phyloP scores from a whole-genome alignment of 2,888 invertebrate species.

The Monopis laevigella region DNA sequence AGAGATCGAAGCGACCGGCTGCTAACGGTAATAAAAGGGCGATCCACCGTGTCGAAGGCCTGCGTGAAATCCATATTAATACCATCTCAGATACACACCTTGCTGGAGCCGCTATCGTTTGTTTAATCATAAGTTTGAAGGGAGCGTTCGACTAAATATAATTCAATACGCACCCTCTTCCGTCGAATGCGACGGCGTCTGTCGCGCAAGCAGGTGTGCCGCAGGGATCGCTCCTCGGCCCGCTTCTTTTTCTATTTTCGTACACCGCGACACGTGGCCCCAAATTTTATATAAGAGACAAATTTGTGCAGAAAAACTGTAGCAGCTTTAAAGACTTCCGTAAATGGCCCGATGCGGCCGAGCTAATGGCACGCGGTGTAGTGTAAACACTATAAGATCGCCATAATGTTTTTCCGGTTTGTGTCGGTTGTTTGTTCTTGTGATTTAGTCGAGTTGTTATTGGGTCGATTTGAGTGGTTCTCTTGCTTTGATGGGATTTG shows the following conservation, averaged over 20 bases:
- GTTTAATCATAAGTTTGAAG: slow-evolving; percentile 44
- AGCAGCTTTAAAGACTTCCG: slow-evolving; percentile 53
- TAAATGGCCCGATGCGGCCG: no score
- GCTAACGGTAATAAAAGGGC: slow-evolving; percentile 1
- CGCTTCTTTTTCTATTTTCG: slow-evolving; percentile 59
- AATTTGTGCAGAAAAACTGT: slow-evolving; percentile 51
- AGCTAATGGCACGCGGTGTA: slow-evolving; percentile 8
- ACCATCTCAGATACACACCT: slow-evolving; percentile 37
- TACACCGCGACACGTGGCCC: slow-evolving; percentile 55
- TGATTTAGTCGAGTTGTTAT: slow-evolving; percentile 9
- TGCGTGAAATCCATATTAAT: slow-evolving; percentile 4
- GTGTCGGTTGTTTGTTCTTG: slow-evolving; percentile 18
- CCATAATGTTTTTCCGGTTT: slow-evolving; percentile 63
- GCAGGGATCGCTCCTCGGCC: slow-evolving; percentile 46
- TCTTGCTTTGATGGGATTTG: no score
- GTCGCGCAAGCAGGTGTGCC: slow-evolving; percentile 16
- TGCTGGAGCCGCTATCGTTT: slow-evolving; percentile 48
- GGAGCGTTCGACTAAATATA: slow-evolving; percentile 47
- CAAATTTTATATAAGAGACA: slow-evolving; percentile 27
- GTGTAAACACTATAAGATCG: slow-evolving; percentile 28
- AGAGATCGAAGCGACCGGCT: slow-evolving; percentile 8
- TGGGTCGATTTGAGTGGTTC: slow-evolving; percentile 7
- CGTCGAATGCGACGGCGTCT: slow-evolving; percentile 28
- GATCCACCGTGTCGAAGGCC: no score
- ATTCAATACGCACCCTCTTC: slow-evolving; percentile 63